Base-by-base conservation (phyloP, 2,113 vertebrate genomes). In the Anas platyrhynchos region DNA sequence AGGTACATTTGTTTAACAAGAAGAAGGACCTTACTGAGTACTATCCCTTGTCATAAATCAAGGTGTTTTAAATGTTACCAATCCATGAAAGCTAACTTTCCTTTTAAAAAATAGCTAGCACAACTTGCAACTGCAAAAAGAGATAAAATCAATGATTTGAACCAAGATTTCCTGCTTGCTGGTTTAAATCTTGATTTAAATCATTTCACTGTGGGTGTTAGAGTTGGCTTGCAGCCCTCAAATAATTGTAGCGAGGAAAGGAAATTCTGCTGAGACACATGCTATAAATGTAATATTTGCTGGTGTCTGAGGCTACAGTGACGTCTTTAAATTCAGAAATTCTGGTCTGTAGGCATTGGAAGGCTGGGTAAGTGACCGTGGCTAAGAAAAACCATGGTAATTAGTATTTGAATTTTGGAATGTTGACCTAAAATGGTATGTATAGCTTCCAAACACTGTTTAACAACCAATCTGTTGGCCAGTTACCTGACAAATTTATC, bases 161-260 rank as follows among this genome's bases (percentile, higher is more conserved):
- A 93, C 21, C 54, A 86, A 84, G 84, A 78, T 91, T 91, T 93
- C 62, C 83, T 89, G 67, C 54, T 89, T 91, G 78, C 56, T 84
- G 88, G 89, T 86, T 88, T 80, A 89, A 88, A 69, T 88, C 79
- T 73, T 80, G 78, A 89, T 91, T 94, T 96, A 88, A 93, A 88
- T 91, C 68, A 71, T 55, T 77, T 92, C 63, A 77, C 67, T 71
- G 79, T 83, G 83, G 82, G 91, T 88, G 82, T 71, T 71, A 52
- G 46, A 93, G 46, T 91, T 94, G 79, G 85, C 93, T 95, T 96
- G 55, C 50, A 74, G 89, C 67, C 93, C 89, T 96, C 89, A 85
- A 82, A 91, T 92, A 95, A 85, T 83, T 73, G 63, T 59, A 63
- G 59, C 63, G 89, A 93, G 94, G 87, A 94, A 95, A 91, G 75